phyloP scores from a whole-genome alignment of 2,113 vertebrate species.

The Pelecanoides urinatrix region DNA sequence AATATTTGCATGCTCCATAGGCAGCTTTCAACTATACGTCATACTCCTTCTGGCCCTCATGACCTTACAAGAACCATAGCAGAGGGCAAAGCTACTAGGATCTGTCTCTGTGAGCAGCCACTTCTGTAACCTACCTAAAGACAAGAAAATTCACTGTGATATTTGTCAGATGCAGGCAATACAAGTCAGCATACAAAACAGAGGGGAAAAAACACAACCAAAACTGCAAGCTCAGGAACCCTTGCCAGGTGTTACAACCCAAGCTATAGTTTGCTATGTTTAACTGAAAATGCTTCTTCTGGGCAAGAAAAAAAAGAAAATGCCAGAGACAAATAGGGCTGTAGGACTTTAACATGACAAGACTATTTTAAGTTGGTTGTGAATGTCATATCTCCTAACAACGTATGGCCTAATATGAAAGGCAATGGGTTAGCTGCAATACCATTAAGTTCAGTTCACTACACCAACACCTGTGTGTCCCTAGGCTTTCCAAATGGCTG shows the following conservation, averaged over 20 bases:
- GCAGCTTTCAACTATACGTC: not conserved
- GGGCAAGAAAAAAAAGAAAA: not conserved
- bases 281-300: not conserved
- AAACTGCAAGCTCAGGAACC: fast-evolving
- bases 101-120: not conserved
- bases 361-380: not conserved
- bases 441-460: not conserved
- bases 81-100: not conserved
- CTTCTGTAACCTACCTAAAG: not conserved
- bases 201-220: not conserved
- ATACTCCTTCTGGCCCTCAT: not conserved
- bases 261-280: not conserved
- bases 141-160: not conserved
- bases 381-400: not conserved
- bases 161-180: not conserved
- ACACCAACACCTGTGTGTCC: not conserved
- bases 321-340: not conserved
- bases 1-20: not conserved
- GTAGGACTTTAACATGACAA: not conserved
- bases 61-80: not conserved
- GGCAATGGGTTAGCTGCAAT: not conserved
- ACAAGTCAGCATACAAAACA: not conserved
- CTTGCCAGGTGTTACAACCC: not conserved
- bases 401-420: not conserved
- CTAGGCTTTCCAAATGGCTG: not conserved